Evolutionary conservation across 2,113 vertebrate genomes (phyloP), one percentile per base, ranked within the genome.

Genomic region (Hemiprocne comata): DNA sequence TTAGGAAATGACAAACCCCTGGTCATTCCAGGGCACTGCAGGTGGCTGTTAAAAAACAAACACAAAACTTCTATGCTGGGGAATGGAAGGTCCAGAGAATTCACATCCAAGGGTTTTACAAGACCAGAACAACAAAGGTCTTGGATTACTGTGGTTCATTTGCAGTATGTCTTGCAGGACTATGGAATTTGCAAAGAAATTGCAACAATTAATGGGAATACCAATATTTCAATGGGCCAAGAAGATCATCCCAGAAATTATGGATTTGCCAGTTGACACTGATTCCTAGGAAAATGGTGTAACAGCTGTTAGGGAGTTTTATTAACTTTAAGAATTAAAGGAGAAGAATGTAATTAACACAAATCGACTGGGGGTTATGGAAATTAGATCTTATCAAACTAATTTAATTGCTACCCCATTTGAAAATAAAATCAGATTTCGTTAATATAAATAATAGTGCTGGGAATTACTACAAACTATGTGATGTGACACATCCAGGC

Each of bases 401-500:
- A 9, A 91, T 34, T 34, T 36, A 36, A 69, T 23, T 26, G 17
- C 60, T n/a, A 25, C 17, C 12, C 9, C 3, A 4, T 21, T 48
- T 15, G 36, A 2, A 38, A 79, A 66, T 54, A 21, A 21, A 62
- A 50, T 10, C n/a, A 17, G 34, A 17, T 87, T 44, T 38, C 10
- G 40, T 34, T 70, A 57, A 19, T 2, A 15, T 25, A 31, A 73
- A 23, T 16, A 55, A 34, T 20, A 33, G 44, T 4, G 15, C 50
- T 4, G 34, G 38, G 11, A 89, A 36, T 53, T 8, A 10, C 36
- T 10, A 1, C 0, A 6, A 38, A 36, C 34, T 34, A 5, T 0
- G 10, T 4, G 57, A 19, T n/a, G 67, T 10, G 67, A 46, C 12
- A 26, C 16, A 54, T 6, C 6, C 1, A 2, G 2, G 2, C 1